Evolutionary conservation across 2,113 vertebrate species (phyloP), one percentile per base, ranked within the genome.

Genomic region (Eubucco bourcierii): DNA sequence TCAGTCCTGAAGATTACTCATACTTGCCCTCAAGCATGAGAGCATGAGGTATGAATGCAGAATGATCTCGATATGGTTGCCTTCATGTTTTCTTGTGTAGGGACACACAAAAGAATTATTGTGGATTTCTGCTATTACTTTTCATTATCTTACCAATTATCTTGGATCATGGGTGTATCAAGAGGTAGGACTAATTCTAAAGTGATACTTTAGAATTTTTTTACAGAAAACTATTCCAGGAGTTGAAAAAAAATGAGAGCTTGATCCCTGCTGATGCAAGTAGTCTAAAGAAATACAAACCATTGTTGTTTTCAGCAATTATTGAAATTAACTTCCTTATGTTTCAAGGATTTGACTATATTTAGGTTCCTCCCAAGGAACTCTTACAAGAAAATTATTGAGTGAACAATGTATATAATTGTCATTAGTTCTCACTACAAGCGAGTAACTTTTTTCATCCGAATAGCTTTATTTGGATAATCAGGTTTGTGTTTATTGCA

Each of bases 61-160:
- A 31, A 87, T 50, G 31, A 50, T 34, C 18, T 31, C 84, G 53
- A 20, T 52, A 23, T 44, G 33, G 6, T 41, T 39, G 15, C 33
- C 33, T 66, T 31, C 8, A 12, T 17, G 7, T 61, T 56, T 66
- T 66, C 63, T 74, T 61, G 23, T 58, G 24, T 68, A n/a, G 66
- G 33, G n/a, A 68, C 28, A 63, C 6, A 59, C 39, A 34, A 50
- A 50, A 59, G 70, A 59, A 21, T 58, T 75, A 15, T 68, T 56
- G 64, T 21, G 3, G 16, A 33, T 75, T 80, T 28, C 6, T 0
- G 0, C 39, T 84, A 9, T 21, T 67, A 9, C 4, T 87, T 80
- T 71, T 77, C 8, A 53, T 84, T 53, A 55, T 70, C 16, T 84
- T 58, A 63, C 59, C 23, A 75, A 11, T 72, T 79, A 76, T 87